These are phyloP conservation scores for Dilophus febrilis DNA, from an alignment of 2,888 invertebrate species.

Conservation along the genomic window DNA sequence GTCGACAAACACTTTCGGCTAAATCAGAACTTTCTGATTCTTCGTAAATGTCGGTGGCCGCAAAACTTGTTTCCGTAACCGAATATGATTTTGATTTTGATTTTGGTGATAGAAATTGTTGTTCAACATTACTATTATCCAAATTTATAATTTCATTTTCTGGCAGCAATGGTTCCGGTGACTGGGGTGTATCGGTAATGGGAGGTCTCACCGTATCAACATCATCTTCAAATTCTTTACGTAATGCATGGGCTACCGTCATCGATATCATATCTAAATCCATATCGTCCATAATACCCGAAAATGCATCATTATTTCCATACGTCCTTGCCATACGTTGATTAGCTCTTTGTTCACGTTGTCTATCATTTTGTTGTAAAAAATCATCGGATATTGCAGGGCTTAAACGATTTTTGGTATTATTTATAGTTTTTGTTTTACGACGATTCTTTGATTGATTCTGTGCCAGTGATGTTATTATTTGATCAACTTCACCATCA, in stretches of 20 bases:
- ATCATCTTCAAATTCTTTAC: too few relatives aligned
- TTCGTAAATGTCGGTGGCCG: conserved; percentile 37
- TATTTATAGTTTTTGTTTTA: too few relatives aligned
- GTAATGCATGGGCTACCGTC: too few relatives aligned
- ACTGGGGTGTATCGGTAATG: too few relatives aligned
- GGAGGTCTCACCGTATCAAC: too few relatives aligned
- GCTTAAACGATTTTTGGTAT: conserved; percentile 15
- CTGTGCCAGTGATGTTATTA: too few relatives aligned
- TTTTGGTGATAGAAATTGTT: conserved; percentile 31
- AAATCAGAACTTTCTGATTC: conserved; percentile 39
- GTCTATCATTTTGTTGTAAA: conserved; percentile 24
- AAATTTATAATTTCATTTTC: too few relatives aligned
- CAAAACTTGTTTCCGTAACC: conserved; percentile 28
- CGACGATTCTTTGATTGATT: too few relatives aligned
- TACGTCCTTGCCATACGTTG: conserved; percentile 15
- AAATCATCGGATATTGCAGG: conserved; percentile 26
- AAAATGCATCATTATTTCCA: not conserved
- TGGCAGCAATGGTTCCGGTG: too few relatives aligned
- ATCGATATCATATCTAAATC: not conserved
- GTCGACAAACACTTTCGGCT: conserved; percentile 24
- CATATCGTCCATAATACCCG: not conserved
- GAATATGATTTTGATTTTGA: conserved; percentile 32
- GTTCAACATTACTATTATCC: too few relatives aligned
- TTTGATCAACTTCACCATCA: too few relatives aligned
- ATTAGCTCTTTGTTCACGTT: conserved; percentile 22